These are phyloP conservation scores for Agapornis canus DNA, from an alignment of 2,797 vertebrate species.

Conservation along the genomic window DNA sequence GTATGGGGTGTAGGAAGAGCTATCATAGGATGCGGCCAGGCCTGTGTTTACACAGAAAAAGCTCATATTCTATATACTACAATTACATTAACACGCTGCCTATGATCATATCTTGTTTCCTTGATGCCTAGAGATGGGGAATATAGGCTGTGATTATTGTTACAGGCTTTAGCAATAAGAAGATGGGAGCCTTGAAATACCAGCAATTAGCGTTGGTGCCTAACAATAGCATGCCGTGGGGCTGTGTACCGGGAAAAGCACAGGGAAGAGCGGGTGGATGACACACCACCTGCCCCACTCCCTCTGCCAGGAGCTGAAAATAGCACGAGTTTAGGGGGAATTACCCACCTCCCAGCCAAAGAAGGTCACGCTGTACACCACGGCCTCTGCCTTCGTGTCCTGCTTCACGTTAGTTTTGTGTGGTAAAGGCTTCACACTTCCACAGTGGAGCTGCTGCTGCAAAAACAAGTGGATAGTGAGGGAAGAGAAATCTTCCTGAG, in stretches of 20 bases:
- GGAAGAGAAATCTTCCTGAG: rapidly evolving
- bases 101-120: conserved; percentile 66
- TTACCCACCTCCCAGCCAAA: background rate
- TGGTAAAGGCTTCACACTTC: background rate
- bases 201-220: conserved; percentile 37
- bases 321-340: background rate
- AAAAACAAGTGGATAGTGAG: background rate
- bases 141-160: conserved; percentile 68
- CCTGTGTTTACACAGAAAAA: conserved; percentile 55
- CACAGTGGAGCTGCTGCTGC: background rate
- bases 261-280: conserved; percentile 43
- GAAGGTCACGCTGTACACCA: rapidly evolving
- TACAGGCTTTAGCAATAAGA: conserved; percentile 61
- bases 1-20: conserved; percentile 25
- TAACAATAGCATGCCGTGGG: conserved; percentile 50
- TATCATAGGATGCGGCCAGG: conserved; percentile 63
- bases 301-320: background rate
- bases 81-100: conserved; percentile 61
- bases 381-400: rapidly evolving
- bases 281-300: conserved; percentile 30
- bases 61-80: conserved; percentile 64
- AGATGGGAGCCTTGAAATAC: conserved; percentile 53
- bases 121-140: conserved; percentile 62
- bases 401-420: rapidly evolving
- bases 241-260: conserved; percentile 7